These are phyloP conservation scores for Cancer borealis DNA, from an alignment of 2,888 invertebrate genomes.

Conservation along the genomic window DNA sequence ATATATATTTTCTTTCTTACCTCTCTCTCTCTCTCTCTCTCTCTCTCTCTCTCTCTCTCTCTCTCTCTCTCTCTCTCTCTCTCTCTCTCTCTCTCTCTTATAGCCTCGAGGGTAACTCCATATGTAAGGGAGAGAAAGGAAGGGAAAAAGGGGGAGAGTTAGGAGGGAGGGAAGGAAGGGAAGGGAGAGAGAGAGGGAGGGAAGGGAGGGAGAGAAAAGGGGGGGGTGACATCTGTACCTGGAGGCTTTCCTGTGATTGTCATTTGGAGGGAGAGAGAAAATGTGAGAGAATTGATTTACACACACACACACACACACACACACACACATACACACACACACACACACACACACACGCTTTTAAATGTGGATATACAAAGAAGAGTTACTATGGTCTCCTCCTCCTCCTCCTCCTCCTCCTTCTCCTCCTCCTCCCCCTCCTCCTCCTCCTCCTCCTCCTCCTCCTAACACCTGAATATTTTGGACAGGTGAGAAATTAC, in stretches of 20 bases:
- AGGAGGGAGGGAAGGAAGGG: neutral
- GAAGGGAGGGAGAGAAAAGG: neutral
- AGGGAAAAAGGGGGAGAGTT: neutral
- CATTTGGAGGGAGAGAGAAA: neutral
- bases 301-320: slow-evolving; percentile 22
- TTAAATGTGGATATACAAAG: neutral
- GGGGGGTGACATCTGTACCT: neutral
- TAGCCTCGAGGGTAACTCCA: neutral
- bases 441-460: slow-evolving; percentile 40
- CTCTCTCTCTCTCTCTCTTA: slow-evolving; percentile 6
- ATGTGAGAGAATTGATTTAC: neutral
- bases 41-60: slow-evolving; percentile 20
- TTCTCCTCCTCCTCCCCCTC: slow-evolving; percentile 24
- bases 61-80: slow-evolving; percentile 20
- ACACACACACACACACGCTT: neutral
- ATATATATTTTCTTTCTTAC: neutral
- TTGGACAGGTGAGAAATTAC: slow-evolving; percentile 40
- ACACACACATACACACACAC: slow-evolving; percentile 15
- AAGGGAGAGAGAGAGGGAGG: neutral
- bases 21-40: slow-evolving; percentile 20
- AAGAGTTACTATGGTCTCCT: neutral
- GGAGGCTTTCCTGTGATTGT: neutral
- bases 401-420: slow-evolving; percentile 23
- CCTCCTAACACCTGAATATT: slow-evolving; percentile 18
- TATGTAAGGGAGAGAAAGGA: neutral